Evolutionary conservation across 2,113 vertebrate genomes (phyloP), one percentile per base, ranked within the genome.

Genomic region (Cryptoleucopteryx plumbea): DNA sequence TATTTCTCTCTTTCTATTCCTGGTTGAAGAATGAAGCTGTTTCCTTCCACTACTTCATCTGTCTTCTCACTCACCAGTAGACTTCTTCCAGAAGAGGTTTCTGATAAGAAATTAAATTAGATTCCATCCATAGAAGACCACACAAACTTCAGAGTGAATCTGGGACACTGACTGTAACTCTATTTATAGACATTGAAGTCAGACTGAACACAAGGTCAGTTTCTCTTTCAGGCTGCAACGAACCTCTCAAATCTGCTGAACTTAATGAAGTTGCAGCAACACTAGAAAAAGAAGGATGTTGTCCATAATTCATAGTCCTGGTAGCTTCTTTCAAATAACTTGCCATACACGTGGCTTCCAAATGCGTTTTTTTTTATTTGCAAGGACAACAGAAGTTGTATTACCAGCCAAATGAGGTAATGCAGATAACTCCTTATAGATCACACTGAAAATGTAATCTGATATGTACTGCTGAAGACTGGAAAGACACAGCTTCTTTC

Each of bases 181-280:
- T 96, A 94, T 95, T 45, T 53, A 95, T 94, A 94, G 63, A 81
- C 34, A 47, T 40, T 92, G 80, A 90, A 84, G 65, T 93, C 96
- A 96, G 92, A 84, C 80, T 86, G 77, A 89, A 82, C 72, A 82
- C 48, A 94, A 94, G 95, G 88, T 94, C 92, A 93, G 50, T 67
- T 88, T 90, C 83, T 93, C 80, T 84, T 95, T 59, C 31, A 89
- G 80, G 72, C 50, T 79, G 47, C 77, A 91, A 61, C 19, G 21
- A 89, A 92, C 52, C 15, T 86, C 73, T 74, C 40, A 56, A 84
- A 92, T 59, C 36, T 68, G 56, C 75, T 84, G 38, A 90, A 94
- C 18, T 67, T 88, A 50, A 81, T 21, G 29, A 91, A 93, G 34
- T 40, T 56, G 38, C 23, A 65, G 68, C 21, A 86, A 48, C 13